Evolutionary conservation across 1,140 invertebrate genomes (phyloP).

Genomic region (Globodera ellingtonae): DNA sequence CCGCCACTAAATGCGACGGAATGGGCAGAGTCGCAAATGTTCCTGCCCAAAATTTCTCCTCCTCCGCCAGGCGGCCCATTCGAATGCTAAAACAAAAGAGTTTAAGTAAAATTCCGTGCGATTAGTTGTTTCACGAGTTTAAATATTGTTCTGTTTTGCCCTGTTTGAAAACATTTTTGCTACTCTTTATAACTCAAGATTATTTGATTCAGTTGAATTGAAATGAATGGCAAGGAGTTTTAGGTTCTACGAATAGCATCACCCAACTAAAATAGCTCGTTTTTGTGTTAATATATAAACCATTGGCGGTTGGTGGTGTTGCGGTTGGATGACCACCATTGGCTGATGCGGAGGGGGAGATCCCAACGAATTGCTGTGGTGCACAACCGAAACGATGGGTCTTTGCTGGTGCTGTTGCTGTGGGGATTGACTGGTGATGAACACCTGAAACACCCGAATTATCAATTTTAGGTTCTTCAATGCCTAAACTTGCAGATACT

Average conservation of each 20-base stretch:
- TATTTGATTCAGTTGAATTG: too few relatives aligned
- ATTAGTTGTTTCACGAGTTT: too few relatives aligned
- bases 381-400: not conserved
- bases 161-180: not conserved
- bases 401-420: conserved; percentile 1
- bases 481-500: not conserved
- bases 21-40: too few relatives aligned
- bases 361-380: not conserved
- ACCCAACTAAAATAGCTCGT: too few relatives aligned
- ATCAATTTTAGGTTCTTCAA: not conserved
- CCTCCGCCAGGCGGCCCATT: too few relatives aligned
- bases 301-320: not conserved
- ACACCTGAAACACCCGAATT: not conserved
- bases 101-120: too few relatives aligned
- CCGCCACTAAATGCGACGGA: too few relatives aligned
- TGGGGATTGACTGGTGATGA: conserved; percentile 1
- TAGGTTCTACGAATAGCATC: too few relatives aligned
- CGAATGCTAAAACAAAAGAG: too few relatives aligned
- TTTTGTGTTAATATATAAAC: not conserved
- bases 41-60: too few relatives aligned
- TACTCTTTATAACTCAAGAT: not conserved
- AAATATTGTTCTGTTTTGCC: too few relatives aligned
- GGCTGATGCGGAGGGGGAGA: not conserved
- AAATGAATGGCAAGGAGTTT: too few relatives aligned
- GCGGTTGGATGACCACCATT: not conserved